A percentile compares a stretch with the other conserved stretches of the same genome.
Evolutionary conservation across 2,888 invertebrate genomes (phyloP).

Genomic region (Sarcophaga subvicina): DNA sequence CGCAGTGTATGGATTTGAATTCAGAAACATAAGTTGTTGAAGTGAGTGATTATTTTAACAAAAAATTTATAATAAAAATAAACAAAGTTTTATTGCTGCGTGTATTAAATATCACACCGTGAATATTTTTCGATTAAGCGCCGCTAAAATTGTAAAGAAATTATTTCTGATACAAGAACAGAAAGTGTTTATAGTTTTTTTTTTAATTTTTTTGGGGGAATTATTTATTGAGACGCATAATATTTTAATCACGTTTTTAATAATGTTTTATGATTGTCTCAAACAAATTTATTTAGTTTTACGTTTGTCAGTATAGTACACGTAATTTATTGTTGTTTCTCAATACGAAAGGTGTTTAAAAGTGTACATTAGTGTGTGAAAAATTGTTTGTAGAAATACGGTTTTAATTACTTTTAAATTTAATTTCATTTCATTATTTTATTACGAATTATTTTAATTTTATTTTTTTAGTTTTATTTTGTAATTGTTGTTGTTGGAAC

Average conservation of each 20-base stretch:
- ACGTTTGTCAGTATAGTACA: slow-evolving; percentile 24
- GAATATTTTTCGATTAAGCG: neutral
- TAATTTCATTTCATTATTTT: slow-evolving; percentile 34
- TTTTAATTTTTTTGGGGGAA: neutral
- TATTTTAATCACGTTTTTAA: slow-evolving; percentile 54
- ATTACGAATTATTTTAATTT: slow-evolving; percentile 41
- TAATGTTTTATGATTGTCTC: slow-evolving; percentile 51
- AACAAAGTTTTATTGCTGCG: too few relatives aligned
- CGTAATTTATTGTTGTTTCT: neutral
- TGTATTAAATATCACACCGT: too few relatives aligned
- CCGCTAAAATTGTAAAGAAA: neutral
- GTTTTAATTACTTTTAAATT: slow-evolving; percentile 40
- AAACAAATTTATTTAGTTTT: slow-evolving; percentile 32
- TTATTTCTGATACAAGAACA: neutral
- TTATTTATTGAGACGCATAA: neutral
- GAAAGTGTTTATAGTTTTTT: neutral
- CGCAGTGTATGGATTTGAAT: too few relatives aligned
- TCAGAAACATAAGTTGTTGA: too few relatives aligned
- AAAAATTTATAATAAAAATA: too few relatives aligned
- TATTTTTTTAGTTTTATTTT: slow-evolving; percentile 33
- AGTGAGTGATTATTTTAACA: too few relatives aligned
- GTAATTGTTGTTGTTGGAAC: neutral
- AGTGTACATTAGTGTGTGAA: too few relatives aligned
- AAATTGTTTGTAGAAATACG: slow-evolving; percentile 25
- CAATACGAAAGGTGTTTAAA: too few relatives aligned